Base-by-base conservation (phyloP, 2,113 vertebrate species). In the Microcebus tavaratra region DNA sequence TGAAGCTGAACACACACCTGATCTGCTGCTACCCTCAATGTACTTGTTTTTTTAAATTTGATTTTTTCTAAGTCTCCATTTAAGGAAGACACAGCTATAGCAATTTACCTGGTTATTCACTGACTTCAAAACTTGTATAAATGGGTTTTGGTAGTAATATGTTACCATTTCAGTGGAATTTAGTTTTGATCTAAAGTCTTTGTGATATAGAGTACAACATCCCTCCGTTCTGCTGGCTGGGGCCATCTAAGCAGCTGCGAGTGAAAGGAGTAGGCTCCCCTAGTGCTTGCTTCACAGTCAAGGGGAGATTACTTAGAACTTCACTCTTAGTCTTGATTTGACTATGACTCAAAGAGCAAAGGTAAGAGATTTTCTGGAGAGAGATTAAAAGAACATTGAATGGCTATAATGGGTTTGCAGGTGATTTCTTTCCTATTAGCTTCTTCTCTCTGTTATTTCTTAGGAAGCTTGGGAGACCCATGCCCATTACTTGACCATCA, bases 361-460 rank as follows among this genome's bases (percentile, higher is more conserved):
- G 5, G 78, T 88, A 81, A 82, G 55, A 53, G 53, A 63, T 78
- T 61, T 91, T 11, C 72, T n/a, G 8, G 61, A 91, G 42, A 10
- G 20, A 34, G n/a, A 18, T 29, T 42, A 53, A 75, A 80, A 34
- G 21, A 39, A 84, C 17, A 18, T 27, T 84, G 93, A 61, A 68
- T 27, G 72, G 20, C 63, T 65, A 65, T 42, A 80, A 61, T 42
- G 39, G 34, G 29, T 27, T 68, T 34, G 12, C 31, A 76, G 25
- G 70, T 48, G 21, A 67, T 57, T 67, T 15, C 70, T 67, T 31
- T 75, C 45, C 23, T 92, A 5, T 85, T 89, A 63, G 8, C 34
- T 78, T 91, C 70, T 93, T 90, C 8, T 48, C 78, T 75, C 23
- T 94, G 61, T 78, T 86, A 45, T 42, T 81, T 92, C 63, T 39